Conservation (phyloP, 2,888 invertebrate species). For the Branchellion lobata region DNA sequence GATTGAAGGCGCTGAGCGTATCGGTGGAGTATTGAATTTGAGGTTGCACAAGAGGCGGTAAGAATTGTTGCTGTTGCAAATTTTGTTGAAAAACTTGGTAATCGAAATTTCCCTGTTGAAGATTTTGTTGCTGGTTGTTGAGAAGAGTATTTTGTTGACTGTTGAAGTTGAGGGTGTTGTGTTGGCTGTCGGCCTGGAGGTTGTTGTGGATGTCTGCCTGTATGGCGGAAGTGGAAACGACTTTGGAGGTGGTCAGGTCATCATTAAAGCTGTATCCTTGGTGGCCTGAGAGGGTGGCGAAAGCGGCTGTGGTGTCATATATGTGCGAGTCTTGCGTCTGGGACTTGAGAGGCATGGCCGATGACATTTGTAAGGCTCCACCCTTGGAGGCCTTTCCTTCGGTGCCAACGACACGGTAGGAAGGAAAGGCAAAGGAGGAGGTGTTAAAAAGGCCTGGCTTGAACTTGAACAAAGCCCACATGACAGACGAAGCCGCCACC, state of each 20-base stretch:
- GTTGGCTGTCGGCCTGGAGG: neutral
- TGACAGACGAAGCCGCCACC: conserved; percentile 49
- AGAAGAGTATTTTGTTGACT: conserved; percentile 10
- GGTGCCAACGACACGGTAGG: neutral
- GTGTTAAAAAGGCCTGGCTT: conserved; percentile 51
- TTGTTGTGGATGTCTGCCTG: neutral
- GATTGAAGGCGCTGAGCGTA: conserved; percentile 14
- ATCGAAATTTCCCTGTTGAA: neutral
- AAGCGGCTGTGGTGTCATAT: conserved; percentile 29
- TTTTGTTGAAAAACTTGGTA: neutral
- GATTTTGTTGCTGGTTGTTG: neutral
- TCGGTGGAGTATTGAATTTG: conserved; percentile 41
- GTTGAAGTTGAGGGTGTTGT: neutral
- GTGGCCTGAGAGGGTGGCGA: neutral
- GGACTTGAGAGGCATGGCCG: neutral
- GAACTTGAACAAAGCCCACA: conserved; percentile 53
- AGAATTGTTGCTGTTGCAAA: neutral
- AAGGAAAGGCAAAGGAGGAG: neutral
- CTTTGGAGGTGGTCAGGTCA: neutral
- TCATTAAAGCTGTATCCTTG: conserved; percentile 12
- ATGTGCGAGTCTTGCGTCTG: conserved; percentile 24
- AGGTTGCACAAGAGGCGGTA: neutral
- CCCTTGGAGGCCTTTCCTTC: neutral
- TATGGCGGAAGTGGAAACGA: neutral
- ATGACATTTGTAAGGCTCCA: conserved; percentile 16